phyloP scores from a whole-genome alignment of 2,888 invertebrate genomes.

The Agriopis marginaria region DNA sequence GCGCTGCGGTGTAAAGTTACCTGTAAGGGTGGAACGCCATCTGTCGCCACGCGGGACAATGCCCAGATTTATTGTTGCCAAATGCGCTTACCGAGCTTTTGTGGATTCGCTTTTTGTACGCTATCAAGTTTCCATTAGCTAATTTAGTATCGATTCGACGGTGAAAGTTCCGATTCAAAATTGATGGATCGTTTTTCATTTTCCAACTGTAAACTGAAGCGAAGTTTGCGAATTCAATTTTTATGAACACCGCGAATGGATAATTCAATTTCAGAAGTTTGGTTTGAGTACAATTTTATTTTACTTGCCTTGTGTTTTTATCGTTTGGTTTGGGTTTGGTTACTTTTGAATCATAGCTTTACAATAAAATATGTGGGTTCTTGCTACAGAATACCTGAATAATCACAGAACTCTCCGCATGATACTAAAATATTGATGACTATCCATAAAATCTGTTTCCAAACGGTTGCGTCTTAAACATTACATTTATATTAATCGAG shows the following conservation, averaged over 20 bases:
- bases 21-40: constrained; percentile 75
- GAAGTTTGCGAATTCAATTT: constrained; percentile 74
- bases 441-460: constrained; percentile 36
- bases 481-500: constrained; percentile 82
- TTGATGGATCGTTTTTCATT: constrained; percentile 82
- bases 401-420: neutral
- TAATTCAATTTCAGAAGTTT: constrained; percentile 64
- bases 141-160: constrained; percentile 80
- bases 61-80: constrained; percentile 80
- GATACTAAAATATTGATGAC: constrained; percentile 29
- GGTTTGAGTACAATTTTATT: constrained; percentile 34
- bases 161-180: constrained; percentile 72
- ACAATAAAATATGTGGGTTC: neutral
- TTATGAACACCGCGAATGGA: constrained; percentile 66
- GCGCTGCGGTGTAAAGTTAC: constrained; percentile 72
- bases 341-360: constrained; percentile 4
- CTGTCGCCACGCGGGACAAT: constrained; percentile 76
- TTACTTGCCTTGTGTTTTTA: constrained; percentile 33
- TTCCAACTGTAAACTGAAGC: constrained; percentile 66
- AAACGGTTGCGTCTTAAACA: constrained; percentile 38
- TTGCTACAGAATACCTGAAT: neutral
- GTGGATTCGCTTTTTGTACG: constrained; percentile 76
- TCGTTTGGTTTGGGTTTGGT: neutral
- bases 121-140: constrained; percentile 86
- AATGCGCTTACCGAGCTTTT: constrained; percentile 74